Base-by-base conservation (phyloP, 2,113 vertebrate genomes). In the Callospermophilus lateralis region DNA sequence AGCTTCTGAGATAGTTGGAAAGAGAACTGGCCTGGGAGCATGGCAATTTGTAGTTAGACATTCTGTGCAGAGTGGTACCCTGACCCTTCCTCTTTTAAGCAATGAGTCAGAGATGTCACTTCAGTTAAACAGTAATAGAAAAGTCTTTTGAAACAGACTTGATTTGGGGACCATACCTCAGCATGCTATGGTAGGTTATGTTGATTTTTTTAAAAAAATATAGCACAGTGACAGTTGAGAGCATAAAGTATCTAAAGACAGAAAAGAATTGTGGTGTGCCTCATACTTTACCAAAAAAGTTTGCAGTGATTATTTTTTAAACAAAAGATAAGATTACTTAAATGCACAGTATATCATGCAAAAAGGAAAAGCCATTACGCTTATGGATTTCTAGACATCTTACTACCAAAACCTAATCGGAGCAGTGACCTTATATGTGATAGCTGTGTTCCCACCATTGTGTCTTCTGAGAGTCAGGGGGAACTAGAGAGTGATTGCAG, bases 171-270 rank as follows among this genome's bases (percentile, higher is more conserved):
- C 61, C 51, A 3, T 72, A 87, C 45, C 28, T 97, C n/a, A 4
- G 42, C 72, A 42, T 85, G 63, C 20, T 61, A 0, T 79, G 37
- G 65, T 87, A 72, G 67, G 30, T 83, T 51, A 17, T 94, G 63
- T 92, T 94, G 55, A 53, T 53, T 53, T 78, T 90, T 92, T 83
- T 55, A 94, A 91, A 45, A 42, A 45, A 45, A 83, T 72, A 20
- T 93, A 39, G 42, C 88, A 65, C 74, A 51, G 58, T 77, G 28
- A 89, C 89, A 24, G 53, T 34, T 72, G 37, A 91, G 30, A 67
- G 53, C 42, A 42, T 90, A 86, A 94, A 97, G 85, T 89, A 67
- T 37, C 63, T 53, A 78, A 83, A 96, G 88, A 95, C 83, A 83
- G 90, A 63, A 67, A 90, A 78, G 65, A 86, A 42, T 77, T 78